Evolutionary conservation across 2,888 invertebrate genomes (phyloP), one percentile per base, ranked within the genome.

Genomic region (Rhamphomyia laevipes): DNA sequence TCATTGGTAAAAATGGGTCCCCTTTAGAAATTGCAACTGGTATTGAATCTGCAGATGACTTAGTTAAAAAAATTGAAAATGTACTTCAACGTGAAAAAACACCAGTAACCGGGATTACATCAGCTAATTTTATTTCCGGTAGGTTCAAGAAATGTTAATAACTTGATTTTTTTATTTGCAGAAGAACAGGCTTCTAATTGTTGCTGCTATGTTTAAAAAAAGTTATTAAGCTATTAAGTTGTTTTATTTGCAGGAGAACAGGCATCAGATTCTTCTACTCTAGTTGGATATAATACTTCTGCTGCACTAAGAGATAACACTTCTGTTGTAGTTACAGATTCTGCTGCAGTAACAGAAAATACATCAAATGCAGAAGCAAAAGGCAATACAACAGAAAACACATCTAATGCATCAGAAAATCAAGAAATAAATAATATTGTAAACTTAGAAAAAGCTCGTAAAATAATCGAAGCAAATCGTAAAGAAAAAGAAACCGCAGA

Each of bases 1-100:
- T 92, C 63, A 92, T 94, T 64, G 89, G 87, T 0, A 75, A 81
- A 48, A 81, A 81, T 61, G 93, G 93, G 1, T 75, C 78, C 1
- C 87, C 92, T 0, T 61, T 93, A 47, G 89, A 91, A 65, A 81
- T 92, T 47, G 77, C 89, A 13, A 81, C 77, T 5, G 81, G 81
- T 61, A 74, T 68, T 58, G 73, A 77, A 21, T 67, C 76, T n/a
- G 65, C 74, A 2, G 65, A 69, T 40, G 81, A 81, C 54, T 72
- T 92, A 47, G 70, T 75, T 0, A 61, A 66, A 4, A 82, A 83
- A 68, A 80, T 91, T 52, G 76, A 82, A 53, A 72, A 74, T 53
- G 77, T 85, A 0, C 56, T 69, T n/a, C 40, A 50, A 18, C 38
- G 55, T 7, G 55, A 57, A 2, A 63, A 62, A 6, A 56, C 3